phyloP scores from a whole-genome alignment of 1,140 invertebrate genomes.

The Drosophila tani region DNA sequence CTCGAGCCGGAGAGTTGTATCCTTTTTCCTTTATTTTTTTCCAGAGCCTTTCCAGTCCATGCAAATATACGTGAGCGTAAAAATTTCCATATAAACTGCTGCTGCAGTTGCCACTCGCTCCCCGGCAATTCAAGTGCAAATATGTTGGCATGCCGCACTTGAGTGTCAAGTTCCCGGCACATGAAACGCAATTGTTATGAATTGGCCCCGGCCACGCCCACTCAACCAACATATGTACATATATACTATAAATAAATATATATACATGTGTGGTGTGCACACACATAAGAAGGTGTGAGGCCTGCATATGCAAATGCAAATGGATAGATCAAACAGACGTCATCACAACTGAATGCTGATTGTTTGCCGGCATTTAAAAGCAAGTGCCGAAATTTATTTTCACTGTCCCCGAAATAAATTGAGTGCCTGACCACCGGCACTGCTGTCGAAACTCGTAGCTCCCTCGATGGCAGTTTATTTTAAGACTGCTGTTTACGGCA shows the following conservation, averaged over 20 bases:
- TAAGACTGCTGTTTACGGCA: conserved; percentile 26
- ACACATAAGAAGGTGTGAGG: conserved; percentile 32
- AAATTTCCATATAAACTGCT: conserved; percentile 78
- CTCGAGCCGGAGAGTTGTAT: no score
- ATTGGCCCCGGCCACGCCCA: conserved; percentile 50
- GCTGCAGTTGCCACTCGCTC: conserved; percentile 41
- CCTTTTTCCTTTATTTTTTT: conserved; percentile 11
- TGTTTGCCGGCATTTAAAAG: conserved; percentile 63
- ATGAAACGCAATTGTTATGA: conserved; percentile 80
- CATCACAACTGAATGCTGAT: conserved; percentile 57
- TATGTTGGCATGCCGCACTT: conserved; percentile 78
- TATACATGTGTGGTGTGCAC: conserved; percentile 1
- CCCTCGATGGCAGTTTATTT: conserved; percentile 16
- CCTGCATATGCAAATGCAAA: conserved; percentile 52
- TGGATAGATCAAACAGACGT: conserved; percentile 62
- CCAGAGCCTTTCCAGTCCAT: conserved; percentile 47
- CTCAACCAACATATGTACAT: conserved; percentile 8
- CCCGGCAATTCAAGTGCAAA: conserved; percentile 76
- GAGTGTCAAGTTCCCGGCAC: conserved; percentile 74
- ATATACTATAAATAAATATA: background rate
- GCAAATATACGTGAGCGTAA: conserved; percentile 70
- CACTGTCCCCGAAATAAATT: conserved; percentile 40
- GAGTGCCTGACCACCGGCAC: conserved; percentile 17
- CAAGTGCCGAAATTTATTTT: conserved; percentile 57
- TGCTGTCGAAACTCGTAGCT: conserved; percentile 4